Base-by-base conservation (phyloP, 2,888 invertebrate species). In the Scrobipalpa atriplicella region DNA sequence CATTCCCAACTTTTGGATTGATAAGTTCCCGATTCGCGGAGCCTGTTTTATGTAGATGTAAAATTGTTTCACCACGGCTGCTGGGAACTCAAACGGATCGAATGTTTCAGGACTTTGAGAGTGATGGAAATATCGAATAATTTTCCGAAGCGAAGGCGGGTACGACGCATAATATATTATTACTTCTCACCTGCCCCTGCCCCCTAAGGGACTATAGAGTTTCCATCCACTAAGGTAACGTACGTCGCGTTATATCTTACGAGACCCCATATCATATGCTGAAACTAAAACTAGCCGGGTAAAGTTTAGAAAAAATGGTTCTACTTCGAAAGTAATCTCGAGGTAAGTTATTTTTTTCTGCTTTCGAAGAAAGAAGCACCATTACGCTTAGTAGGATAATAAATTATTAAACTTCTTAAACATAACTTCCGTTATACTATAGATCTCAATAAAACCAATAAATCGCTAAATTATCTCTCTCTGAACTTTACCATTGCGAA, bases 131-230 rank as follows among this genome's bases (percentile, higher is more conserved):
- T 56, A 18, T 47, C n/a, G 36, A 52, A 63, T 52, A 36, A 63
- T 16, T 63, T 63, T 36, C 38, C 11, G 36, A 52, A 62, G 62
- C 29, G 61, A 61, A 41, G 61, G 41, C 13, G 29, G 52, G 63
- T 21, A 41, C 10, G 63, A 18, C 52, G 63, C n/a, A 52, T 52
- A 38, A 63, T 63, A 52, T 52, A 38, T 52, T 63, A 63, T 63
- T 63, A 63, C 63, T 29, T 16, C 47, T 62, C 21, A 16, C 29
- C 29, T 19, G 21, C 29, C 63, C 63, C 63, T 18, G 10, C 21
- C 29, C 63, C 63, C 63, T 18, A 16, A 63, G 63, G 63, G 38
- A 52, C 21, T 21, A 63, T 63, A 52, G 38, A 52, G 63, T 63
- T 63, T 52, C 63, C 19, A 38, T 38, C 63, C 16, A 36, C 63